phyloP scores from a whole-genome alignment of 1,140 invertebrate genomes.

The Agrypnia vestita region DNA sequence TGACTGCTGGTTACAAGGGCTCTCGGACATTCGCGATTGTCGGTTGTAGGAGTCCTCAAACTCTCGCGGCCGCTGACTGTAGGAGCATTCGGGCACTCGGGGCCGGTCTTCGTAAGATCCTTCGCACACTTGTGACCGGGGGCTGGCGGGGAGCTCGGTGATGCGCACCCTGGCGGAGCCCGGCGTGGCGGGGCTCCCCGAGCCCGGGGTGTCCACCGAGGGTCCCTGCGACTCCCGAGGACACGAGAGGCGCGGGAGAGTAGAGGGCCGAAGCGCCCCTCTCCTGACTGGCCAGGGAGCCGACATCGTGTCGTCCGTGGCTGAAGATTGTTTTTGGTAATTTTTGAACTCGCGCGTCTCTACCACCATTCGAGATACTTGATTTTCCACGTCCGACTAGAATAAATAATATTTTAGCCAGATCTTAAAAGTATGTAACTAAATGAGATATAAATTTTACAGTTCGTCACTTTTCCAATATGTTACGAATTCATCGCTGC shows the following conservation, averaged over 20 bases:
- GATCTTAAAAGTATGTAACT: too few relatives aligned
- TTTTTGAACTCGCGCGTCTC: slow-evolving; percentile 62
- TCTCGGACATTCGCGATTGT: neutral
- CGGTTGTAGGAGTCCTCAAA: neutral
- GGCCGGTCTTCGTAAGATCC: too few relatives aligned
- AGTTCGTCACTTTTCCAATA: neutral
- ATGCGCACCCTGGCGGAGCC: too few relatives aligned
- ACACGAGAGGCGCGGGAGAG: slow-evolving; percentile 45
- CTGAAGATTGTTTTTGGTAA: neutral
- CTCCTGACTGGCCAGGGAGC: slow-evolving; percentile 81
- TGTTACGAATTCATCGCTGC: too few relatives aligned
- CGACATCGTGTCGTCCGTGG: slow-evolving; percentile 63
- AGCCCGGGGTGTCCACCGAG: slow-evolving; percentile 66
- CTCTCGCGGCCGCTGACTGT: neutral
- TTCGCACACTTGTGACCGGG: neutral
- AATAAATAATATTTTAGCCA: too few relatives aligned
- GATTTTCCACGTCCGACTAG: neutral
- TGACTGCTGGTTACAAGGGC: neutral
- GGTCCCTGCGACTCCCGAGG: slow-evolving; percentile 53
- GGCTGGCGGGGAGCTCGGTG: slow-evolving; percentile 59
- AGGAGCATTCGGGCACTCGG: neutral
- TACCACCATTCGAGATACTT: slow-evolving; percentile 5
- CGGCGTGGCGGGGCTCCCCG: slow-evolving; percentile 57
- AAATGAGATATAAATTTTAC: too few relatives aligned
- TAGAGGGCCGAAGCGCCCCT: slow-evolving; percentile 75